Evolutionary conservation across 2,888 invertebrate genomes (phyloP).

Genomic region (Sinopyrophorus schimmeli): DNA sequence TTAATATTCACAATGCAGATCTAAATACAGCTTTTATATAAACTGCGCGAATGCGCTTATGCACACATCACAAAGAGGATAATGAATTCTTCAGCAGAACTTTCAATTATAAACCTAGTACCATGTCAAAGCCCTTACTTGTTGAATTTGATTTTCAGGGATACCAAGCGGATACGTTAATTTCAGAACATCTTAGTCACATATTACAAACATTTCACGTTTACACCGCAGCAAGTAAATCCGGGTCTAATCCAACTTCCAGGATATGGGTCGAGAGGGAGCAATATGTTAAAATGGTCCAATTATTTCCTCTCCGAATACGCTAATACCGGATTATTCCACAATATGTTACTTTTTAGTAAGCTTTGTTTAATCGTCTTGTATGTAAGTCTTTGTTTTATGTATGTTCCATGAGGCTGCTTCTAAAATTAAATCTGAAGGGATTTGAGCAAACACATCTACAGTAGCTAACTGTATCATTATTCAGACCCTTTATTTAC

Average conservation of each 20-base stretch:
- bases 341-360: constrained; percentile 40
- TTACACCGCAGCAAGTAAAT: constrained; percentile 31
- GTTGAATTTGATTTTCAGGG: constrained; percentile 4
- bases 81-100: too few relatives aligned
- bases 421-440: constrained; percentile 16
- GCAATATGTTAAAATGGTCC: constrained; percentile 42
- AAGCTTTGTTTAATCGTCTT: constrained; percentile 29
- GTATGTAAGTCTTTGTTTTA: constrained; percentile 25
- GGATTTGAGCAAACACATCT: constrained; percentile 13
- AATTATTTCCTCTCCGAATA: constrained; percentile 42
- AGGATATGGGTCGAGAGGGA: constrained; percentile 40
- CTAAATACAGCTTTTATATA: too few relatives aligned
- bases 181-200: constrained; percentile 24
- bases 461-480: constrained; percentile 4
- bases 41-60: too few relatives aligned
- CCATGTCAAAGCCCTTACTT: too few relatives aligned
- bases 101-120: too few relatives aligned
- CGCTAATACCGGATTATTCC: constrained; percentile 41
- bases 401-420: constrained; percentile 14
- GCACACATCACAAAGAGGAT: too few relatives aligned
- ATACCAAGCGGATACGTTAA: constrained; percentile 16
- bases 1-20: too few relatives aligned
- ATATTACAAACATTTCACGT: constrained; percentile 29
- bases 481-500: constrained; percentile 12
- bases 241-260: constrained; percentile 36